Conservation (phyloP, 2,888 invertebrate species). For the Sphaerophoria taeniata region DNA sequence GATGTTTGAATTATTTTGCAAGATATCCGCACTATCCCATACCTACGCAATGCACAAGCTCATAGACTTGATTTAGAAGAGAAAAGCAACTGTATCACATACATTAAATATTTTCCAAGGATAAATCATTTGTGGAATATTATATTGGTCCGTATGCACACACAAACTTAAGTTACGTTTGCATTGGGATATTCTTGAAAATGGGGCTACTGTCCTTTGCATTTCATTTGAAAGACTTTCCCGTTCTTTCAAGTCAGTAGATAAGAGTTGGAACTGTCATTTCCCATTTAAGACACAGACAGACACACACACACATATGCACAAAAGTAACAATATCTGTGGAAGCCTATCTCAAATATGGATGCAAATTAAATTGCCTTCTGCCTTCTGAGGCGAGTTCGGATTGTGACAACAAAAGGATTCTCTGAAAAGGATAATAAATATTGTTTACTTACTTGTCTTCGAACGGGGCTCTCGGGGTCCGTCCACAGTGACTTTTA, state of each 20-base stretch:
- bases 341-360: constrained; percentile 33
- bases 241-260: neutral
- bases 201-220: constrained; percentile 36
- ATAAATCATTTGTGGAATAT: constrained; percentile 73
- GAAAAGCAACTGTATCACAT: constrained; percentile 43
- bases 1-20: constrained; percentile 35
- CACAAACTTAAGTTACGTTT: constrained; percentile 44
- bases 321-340: constrained; percentile 28
- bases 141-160: constrained; percentile 49
- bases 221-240: constrained; percentile 44
- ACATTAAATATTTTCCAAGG: constrained; percentile 73
- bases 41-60: constrained; percentile 29
- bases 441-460: constrained; percentile 88
- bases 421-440: constrained; percentile 49
- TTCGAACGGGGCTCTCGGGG: constrained; percentile 97
- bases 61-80: constrained; percentile 1
- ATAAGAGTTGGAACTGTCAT: constrained; percentile 30
- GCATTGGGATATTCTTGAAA: constrained; percentile 41
- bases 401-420: constrained; percentile 52
- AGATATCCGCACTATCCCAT: constrained; percentile 44
- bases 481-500: constrained; percentile 99
- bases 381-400: constrained; percentile 41
- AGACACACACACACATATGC: neutral
- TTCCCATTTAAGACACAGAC: neutral
- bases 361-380: constrained; percentile 74